Conservation (phyloP, 2,888 invertebrate genomes). For the Cryptus armator region DNA sequence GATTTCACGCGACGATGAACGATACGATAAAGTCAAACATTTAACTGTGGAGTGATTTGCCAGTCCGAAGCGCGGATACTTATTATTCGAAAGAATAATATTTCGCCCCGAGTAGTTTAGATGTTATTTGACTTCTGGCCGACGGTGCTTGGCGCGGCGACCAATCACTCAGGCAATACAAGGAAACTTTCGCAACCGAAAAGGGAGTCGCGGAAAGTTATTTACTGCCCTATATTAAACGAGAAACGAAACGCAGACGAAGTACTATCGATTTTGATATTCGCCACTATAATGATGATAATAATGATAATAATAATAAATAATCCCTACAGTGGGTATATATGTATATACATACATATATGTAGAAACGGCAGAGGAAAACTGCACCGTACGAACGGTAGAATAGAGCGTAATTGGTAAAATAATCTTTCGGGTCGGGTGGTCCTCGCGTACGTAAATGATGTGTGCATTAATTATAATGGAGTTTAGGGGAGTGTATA, state of each 20-base stretch:
- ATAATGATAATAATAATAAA: not conserved
- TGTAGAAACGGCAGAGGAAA: not conserved
- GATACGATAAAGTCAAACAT: not conserved
- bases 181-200: constrained; percentile 30
- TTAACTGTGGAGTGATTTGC: not conserved
- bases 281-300: not conserved
- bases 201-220: constrained; percentile 21
- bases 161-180: not conserved
- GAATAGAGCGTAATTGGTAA: constrained; percentile 24
- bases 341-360: not conserved
- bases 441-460: constrained; percentile 76
- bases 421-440: constrained; percentile 48
- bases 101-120: constrained; percentile 3
- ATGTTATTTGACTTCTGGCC: not conserved
- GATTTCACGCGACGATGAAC: constrained; percentile 21
- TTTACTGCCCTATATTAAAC: not conserved
- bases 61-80: not conserved
- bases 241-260: not conserved
- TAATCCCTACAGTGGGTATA: not conserved
- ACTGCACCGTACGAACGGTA: constrained; percentile 8
- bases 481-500: constrained; percentile 75
- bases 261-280: not conserved
- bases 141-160: not conserved
- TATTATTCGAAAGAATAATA: not conserved
- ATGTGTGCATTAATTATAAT: constrained; percentile 78